These are phyloP conservation scores for Emydura subglobosa DNA, from an alignment of 2,113 vertebrate genomes.

Conservation along the genomic window DNA sequence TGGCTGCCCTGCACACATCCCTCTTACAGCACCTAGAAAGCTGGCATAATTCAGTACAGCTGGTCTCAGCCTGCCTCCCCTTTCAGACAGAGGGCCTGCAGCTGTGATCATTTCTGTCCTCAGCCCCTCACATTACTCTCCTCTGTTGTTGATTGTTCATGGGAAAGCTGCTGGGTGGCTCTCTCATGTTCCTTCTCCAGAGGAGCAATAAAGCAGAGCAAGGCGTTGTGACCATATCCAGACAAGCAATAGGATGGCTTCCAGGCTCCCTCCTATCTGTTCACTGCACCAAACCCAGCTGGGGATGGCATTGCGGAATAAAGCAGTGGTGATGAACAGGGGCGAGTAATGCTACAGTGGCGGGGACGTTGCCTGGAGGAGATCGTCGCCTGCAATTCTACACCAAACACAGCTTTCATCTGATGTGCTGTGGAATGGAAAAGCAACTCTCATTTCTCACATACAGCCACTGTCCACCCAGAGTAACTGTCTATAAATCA, in stretches of 20 bases:
- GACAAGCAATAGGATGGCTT: neutral
- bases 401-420: neutral
- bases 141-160: neutral
- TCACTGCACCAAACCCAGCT: neutral
- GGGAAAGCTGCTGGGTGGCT: neutral
- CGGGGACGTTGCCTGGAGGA: neutral
- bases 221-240: neutral
- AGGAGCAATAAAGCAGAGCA: neutral
- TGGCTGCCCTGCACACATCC: neutral
- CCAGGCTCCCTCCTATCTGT: neutral
- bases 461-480: accelerated
- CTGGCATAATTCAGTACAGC: neutral
- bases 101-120: neutral
- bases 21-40: neutral
- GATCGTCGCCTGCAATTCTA: no score
- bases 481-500: neutral
- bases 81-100: neutral
- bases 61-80: neutral
- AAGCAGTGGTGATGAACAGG: neutral
- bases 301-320: neutral
- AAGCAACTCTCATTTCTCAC: accelerated
- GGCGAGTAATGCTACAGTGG: neutral
- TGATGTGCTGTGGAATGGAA: neutral
- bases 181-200: neutral
- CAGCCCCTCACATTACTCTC: neutral